A percentile compares a stretch with the other conserved stretches of the same genome.
Conservation (phyloP, 1,140 invertebrate genomes). For the Onthophagus taurus region DNA sequence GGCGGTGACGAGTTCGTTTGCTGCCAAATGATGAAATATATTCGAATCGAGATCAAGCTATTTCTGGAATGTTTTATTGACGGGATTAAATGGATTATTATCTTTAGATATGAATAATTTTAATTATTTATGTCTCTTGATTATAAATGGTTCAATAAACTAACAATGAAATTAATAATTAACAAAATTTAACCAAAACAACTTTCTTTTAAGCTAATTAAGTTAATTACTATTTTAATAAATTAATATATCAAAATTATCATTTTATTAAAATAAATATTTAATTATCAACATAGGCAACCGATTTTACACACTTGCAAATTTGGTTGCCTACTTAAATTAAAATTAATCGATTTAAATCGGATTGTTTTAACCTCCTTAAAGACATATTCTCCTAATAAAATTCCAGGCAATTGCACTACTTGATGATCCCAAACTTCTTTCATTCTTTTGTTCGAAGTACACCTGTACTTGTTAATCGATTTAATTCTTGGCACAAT, state of each 20-base stretch:
- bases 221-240: background rate
- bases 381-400: background rate
- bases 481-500: background rate
- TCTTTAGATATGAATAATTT: no score
- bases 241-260: background rate
- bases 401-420: slow-evolving; percentile 6
- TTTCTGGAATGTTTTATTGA: no score
- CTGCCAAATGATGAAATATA: no score
- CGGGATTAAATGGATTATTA: no score
- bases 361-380: background rate
- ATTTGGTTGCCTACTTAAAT: background rate
- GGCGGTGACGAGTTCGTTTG: no score
- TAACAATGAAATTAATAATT: background rate
- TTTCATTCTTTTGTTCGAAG: slow-evolving; percentile 9
- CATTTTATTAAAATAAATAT: background rate
- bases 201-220: background rate
- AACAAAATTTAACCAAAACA: no score
- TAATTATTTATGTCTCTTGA: background rate
- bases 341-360: background rate
- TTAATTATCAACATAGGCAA: no score
- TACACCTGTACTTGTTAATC: background rate
- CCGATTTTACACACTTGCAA: background rate
- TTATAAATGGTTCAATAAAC: background rate
- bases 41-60: no score
- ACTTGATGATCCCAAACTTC: slow-evolving; percentile 9